phyloP scores from a whole-genome alignment of 2,888 invertebrate species.

The Boloria selene region DNA sequence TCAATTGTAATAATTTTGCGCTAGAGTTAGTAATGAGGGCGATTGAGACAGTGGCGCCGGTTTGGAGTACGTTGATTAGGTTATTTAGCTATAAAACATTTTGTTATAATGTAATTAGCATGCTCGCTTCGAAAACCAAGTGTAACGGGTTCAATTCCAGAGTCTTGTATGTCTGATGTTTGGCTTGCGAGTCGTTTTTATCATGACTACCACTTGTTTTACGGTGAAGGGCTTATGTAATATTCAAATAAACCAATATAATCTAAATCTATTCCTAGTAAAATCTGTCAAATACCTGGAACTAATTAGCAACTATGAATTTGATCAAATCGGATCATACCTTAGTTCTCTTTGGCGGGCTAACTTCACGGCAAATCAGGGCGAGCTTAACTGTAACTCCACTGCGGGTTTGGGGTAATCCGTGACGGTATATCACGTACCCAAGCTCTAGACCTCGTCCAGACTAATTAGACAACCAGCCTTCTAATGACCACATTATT shows the following conservation, averaged over 20 bases:
- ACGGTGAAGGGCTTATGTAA: no score
- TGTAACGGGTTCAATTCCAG: no score
- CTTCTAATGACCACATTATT: conserved; percentile 4
- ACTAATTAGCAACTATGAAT: conserved; percentile 36
- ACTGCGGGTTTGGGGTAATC: conserved; percentile 38
- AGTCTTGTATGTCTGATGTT: no score
- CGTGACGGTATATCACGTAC: conserved; percentile 31
- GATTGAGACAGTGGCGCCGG: conserved; percentile 39
- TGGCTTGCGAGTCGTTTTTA: no score
- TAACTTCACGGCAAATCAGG: conserved; percentile 38
- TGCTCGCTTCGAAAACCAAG: no score
- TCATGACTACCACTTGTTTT: no score
- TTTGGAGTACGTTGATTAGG: conserved; percentile 27
- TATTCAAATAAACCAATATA: no score
- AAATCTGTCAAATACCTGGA: conserved; percentile 19
- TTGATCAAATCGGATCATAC: conserved; percentile 34
- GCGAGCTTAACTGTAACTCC: conserved; percentile 41
- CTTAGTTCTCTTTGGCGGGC: conserved; percentile 33
- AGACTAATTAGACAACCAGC: conserved; percentile 32
- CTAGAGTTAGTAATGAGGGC: conserved; percentile 35
- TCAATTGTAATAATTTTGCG: conserved; percentile 80
- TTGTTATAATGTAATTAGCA: no score
- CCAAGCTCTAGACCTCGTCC: conserved; percentile 25
- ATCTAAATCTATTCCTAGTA: not conserved
- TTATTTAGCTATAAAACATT: conserved; percentile 5